Evolutionary conservation across 2,888 invertebrate genomes (phyloP).

Genomic region (Brachypalpus laphriformis): DNA sequence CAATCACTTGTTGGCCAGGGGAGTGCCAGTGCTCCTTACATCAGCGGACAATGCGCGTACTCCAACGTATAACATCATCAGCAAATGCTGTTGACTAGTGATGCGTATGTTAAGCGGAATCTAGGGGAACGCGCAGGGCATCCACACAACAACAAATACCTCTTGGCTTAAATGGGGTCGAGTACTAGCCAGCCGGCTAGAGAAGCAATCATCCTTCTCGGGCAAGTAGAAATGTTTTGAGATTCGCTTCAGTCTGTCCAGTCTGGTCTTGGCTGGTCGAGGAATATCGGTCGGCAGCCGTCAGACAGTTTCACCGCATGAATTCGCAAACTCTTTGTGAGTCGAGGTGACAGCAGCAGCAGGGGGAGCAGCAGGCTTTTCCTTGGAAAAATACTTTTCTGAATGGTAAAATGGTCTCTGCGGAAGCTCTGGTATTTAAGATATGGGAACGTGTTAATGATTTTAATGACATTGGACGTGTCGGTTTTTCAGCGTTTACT

Average conservation of each 20-base stretch:
- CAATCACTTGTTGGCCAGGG: constrained; percentile 41
- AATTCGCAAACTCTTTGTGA: constrained; percentile 63
- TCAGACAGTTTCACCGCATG: constrained; percentile 68
- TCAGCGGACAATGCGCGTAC: constrained; percentile 49
- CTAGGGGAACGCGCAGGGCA: constrained; percentile 61
- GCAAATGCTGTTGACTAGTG: constrained; percentile 64
- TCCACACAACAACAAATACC: constrained; percentile 54
- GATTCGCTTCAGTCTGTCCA: constrained; percentile 48
- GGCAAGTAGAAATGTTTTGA: constrained; percentile 36
- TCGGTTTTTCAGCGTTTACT: constrained; percentile 53
- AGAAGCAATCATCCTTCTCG: constrained; percentile 24
- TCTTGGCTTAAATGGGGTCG: constrained; percentile 65
- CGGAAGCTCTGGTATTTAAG: constrained; percentile 76
- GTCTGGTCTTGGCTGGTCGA: constrained; percentile 3
- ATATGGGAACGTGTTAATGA: constrained; percentile 77
- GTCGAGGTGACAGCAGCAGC: constrained; percentile 44
- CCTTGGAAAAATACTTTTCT: constrained; percentile 75
- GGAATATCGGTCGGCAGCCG: constrained; percentile 65
- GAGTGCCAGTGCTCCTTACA: constrained; percentile 17
- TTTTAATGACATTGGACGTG: constrained; percentile 77
- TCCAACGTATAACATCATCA: constrained; percentile 55
- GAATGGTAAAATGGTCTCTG: constrained; percentile 66
- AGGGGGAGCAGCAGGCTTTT: constrained; percentile 58
- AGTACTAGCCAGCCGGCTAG: constrained; percentile 36
- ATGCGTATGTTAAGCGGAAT: constrained; percentile 71